Percentiles rank a stretch among this genome's conserved stretches.
phyloP scores from a whole-genome alignment of 2,113 vertebrate species.

The Macaca mulatta region DNA sequence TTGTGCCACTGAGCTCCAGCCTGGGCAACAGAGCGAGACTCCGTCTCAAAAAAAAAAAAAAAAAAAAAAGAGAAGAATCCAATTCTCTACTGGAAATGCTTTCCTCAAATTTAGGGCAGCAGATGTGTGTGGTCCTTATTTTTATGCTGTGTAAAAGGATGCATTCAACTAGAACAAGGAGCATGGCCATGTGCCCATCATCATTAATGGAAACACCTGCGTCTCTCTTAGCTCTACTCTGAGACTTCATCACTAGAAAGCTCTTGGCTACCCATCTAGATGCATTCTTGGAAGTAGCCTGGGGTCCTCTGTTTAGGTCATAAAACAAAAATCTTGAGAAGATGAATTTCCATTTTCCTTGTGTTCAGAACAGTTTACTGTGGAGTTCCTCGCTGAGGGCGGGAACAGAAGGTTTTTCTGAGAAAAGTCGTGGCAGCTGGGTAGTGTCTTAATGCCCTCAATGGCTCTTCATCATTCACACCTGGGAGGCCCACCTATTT shows the following conservation, averaged over 20 bases:
- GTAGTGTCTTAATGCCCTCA: not conserved
- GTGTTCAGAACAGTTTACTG: not conserved
- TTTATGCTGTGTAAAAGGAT: not conserved
- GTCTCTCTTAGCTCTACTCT: accelerated
- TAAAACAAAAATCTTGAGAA: not conserved
- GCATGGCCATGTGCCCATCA: accelerated
- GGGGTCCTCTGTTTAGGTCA: not conserved
- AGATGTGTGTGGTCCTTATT: not conserved
- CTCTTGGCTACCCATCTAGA: accelerated
- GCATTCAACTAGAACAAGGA: accelerated
- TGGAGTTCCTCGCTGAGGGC: not conserved
- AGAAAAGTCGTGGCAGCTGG: not conserved
- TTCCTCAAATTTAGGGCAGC: not conserved
- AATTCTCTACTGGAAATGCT: not conserved
- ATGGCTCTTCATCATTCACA: accelerated
- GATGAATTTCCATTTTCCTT: not conserved
- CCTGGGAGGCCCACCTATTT: not conserved
- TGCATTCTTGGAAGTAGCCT: not conserved
- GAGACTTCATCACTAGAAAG: not conserved
- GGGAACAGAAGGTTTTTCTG: not conserved
- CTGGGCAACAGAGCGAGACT: too few relatives aligned
- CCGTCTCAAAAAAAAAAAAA: too few relatives aligned
- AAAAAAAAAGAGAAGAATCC: too few relatives aligned
- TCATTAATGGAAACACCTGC: accelerated
- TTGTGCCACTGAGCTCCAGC: too few relatives aligned